phyloP scores from a whole-genome alignment of 2,888 invertebrate genomes.

The Aproaerema taeniolella region DNA sequence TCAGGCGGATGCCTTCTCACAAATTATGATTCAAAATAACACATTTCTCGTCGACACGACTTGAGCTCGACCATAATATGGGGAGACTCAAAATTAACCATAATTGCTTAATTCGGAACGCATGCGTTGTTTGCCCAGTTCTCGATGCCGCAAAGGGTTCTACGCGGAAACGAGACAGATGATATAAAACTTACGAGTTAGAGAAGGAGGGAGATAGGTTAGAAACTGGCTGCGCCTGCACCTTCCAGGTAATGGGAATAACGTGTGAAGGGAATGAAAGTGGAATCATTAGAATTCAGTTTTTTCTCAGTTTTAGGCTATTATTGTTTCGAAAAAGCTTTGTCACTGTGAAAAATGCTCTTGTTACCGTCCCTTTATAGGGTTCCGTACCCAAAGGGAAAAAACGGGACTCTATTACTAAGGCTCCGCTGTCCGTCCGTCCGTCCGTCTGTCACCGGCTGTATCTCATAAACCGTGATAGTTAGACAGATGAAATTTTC shows the following conservation, averaged over 20 bases:
- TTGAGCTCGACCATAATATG: constrained; percentile 51
- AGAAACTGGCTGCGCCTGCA: constrained; percentile 31
- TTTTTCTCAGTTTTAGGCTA: constrained; percentile 52
- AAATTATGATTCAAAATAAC: constrained; percentile 76
- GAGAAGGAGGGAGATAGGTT: constrained; percentile 38
- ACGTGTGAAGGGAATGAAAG: constrained; percentile 64
- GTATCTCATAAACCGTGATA: no score
- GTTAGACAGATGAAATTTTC: no score
- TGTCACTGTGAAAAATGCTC: constrained; percentile 26
- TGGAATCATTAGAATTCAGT: constrained; percentile 50
- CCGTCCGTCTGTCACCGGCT: no score
- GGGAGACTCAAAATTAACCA: constrained; percentile 74
- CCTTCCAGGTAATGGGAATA: constrained; percentile 62
- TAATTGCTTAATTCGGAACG: constrained; percentile 76
- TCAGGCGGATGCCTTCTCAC: constrained; percentile 72
- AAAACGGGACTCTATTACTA: no score
- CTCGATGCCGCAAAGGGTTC: constrained; percentile 46
- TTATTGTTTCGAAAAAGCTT: constrained; percentile 33
- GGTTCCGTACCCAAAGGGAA: no score
- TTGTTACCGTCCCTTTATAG: no score
- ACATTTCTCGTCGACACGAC: constrained; percentile 62
- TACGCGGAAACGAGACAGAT: constrained; percentile 32
- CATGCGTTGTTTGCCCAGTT: constrained; percentile 56
- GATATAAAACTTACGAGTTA: constrained; percentile 21
- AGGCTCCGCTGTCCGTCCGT: no score